Evolutionary conservation across 2,113 vertebrate species (phyloP).

Genomic region (Mustelus asterias): DNA sequence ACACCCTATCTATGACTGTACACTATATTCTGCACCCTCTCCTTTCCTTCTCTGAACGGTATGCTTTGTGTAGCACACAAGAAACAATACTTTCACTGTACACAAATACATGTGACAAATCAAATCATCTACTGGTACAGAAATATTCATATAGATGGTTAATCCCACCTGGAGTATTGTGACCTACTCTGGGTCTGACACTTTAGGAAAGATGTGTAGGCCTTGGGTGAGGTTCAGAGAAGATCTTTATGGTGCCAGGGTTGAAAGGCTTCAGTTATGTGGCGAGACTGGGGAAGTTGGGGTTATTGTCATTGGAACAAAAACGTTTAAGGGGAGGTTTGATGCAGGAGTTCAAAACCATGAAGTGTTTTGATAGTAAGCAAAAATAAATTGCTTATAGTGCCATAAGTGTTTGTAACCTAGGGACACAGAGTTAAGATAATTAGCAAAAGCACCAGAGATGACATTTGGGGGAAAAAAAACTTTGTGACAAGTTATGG

Average conservation of each 20-base stretch:
- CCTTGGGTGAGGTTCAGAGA: background rate
- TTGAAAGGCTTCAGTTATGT: background rate
- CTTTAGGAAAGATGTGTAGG: background rate
- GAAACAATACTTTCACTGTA: too few relatives aligned
- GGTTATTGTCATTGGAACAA: background rate
- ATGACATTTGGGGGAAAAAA: background rate
- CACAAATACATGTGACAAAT: too few relatives aligned
- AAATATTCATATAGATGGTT: background rate
- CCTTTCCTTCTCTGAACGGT: too few relatives aligned
- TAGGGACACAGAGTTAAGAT: background rate
- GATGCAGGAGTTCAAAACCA: background rate
- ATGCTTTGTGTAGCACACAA: too few relatives aligned
- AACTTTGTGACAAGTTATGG: too few relatives aligned
- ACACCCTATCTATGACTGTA: too few relatives aligned
- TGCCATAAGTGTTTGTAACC: background rate
- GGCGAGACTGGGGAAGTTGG: background rate
- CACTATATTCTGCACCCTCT: too few relatives aligned
- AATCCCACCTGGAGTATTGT: background rate
- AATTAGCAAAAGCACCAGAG: background rate
- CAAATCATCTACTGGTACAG: background rate
- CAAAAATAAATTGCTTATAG: background rate
- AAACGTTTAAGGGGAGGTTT: background rate
- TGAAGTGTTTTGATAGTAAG: too few relatives aligned
- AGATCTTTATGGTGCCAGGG: background rate
- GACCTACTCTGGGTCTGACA: background rate